phyloP scores from a whole-genome alignment of 2,797 vertebrate species.

The Arrhamphus sclerolepis region DNA sequence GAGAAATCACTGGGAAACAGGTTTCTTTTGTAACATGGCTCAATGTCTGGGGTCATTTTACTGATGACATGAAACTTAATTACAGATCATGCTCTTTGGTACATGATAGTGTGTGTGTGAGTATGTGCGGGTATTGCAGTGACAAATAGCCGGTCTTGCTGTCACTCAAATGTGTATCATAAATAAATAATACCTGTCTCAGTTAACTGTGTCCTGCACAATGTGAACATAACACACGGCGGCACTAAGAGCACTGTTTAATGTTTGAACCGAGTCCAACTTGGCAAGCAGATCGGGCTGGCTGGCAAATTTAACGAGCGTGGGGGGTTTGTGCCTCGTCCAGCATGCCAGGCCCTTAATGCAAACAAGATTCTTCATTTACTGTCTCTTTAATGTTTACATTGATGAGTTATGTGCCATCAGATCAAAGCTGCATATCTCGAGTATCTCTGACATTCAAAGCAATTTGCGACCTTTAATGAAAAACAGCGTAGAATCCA shows the following conservation, averaged over 20 bases:
- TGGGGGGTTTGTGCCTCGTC: constrained; percentile 41
- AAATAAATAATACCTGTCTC: constrained; percentile 46
- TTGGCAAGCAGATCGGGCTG: constrained; percentile 45
- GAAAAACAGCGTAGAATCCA: constrained; percentile 37
- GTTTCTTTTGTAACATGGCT: constrained; percentile 60
- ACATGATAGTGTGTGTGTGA: not conserved
- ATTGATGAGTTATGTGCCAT: constrained; percentile 52
- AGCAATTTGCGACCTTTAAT: constrained; percentile 50
- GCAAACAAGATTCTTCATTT: constrained; percentile 38
- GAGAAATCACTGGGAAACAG: constrained; percentile 65
- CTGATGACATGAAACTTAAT: constrained; percentile 64
- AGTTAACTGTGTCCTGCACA: constrained; percentile 37
- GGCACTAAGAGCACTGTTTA: constrained; percentile 57
- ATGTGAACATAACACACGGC: constrained; percentile 47
- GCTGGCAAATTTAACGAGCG: constrained; percentile 47
- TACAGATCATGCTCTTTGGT: constrained; percentile 58
- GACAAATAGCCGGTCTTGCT: constrained; percentile 35
- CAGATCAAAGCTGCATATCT: constrained; percentile 43
- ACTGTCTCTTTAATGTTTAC: constrained; percentile 48
- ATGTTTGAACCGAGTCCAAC: constrained; percentile 59
- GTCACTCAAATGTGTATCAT: constrained; percentile 41
- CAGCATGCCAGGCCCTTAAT: constrained; percentile 59
- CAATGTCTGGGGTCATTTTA: constrained; percentile 57
- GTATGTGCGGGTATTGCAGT: constrained; percentile 18
- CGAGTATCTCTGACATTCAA: constrained; percentile 59